A percentile compares a stretch with the other conserved stretches of the same genome.
Conservation (phyloP, 2,888 invertebrate species). For the Pyrochroa serraticornis region DNA sequence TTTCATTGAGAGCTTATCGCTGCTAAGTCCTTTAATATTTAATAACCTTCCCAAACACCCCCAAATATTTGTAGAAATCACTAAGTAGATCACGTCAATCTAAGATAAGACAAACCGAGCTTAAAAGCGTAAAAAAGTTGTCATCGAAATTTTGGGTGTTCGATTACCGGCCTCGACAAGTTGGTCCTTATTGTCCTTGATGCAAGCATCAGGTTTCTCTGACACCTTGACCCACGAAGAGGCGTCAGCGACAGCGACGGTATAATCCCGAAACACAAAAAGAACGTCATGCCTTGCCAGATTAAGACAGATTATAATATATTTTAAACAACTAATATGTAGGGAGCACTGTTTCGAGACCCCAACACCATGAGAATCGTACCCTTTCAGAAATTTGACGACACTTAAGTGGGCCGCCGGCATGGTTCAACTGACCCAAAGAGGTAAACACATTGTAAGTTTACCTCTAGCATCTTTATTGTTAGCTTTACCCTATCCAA, state of each 20-base stretch:
- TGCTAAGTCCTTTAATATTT: constrained; percentile 16
- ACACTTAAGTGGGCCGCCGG: constrained; percentile 13
- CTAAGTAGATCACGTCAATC: constrained; percentile 37
- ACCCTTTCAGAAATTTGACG: constrained; percentile 6
- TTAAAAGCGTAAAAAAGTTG: constrained; percentile 38
- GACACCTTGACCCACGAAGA: constrained; percentile 42
- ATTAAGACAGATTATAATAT: constrained; percentile 56
- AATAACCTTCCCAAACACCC: constrained; percentile 29
- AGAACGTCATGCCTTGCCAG: constrained; percentile 55
- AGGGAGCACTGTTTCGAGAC: constrained; percentile 38
- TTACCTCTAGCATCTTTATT: constrained; percentile 2
- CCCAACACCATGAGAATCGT: constrained; percentile 3
- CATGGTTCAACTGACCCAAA: background rate
- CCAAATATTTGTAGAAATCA: constrained; percentile 27
- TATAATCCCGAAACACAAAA: constrained; percentile 54
- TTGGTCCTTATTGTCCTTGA: constrained; percentile 46
- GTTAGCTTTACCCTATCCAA: background rate
- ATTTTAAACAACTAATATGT: constrained; percentile 56
- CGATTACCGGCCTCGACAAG: constrained; percentile 42
- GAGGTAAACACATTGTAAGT: background rate
- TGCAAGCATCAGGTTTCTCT: constrained; percentile 52
- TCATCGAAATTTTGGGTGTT: constrained; percentile 47
- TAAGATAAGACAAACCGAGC: constrained; percentile 36
- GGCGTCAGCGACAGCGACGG: constrained; percentile 49
- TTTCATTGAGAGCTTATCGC: background rate